Base-by-base conservation (phyloP, 2,113 vertebrate species). In the Rhagologus leucostigma region DNA sequence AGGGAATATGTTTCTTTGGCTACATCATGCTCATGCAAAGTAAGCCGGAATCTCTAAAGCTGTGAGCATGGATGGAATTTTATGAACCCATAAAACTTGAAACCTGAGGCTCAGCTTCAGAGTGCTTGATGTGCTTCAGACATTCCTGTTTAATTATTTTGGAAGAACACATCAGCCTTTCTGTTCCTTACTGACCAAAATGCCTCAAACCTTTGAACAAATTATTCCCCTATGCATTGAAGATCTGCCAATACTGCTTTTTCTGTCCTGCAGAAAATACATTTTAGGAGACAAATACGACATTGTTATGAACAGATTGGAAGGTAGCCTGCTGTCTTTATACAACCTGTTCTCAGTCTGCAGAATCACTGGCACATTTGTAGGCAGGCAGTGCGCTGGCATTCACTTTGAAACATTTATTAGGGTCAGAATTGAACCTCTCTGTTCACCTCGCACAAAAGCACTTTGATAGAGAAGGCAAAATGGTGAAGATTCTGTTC, bases 131-230 rank as follows among this genome's bases (percentile, higher is more conserved):
- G 11, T 64, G 29, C 55, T 84, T 84, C 69, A 84, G 50, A 78
- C 19, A 69, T 91, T 91, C 78, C 50, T 70, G n/a, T 56, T 62
- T 94, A 89, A 87, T 59, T 73, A 67, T 65, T 95, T 91, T 93
- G 64, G 60, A 91, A 89, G 47, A 87, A 46, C 37, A 53, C n/a
- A n/a, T 81, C 21, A 69, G 52, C 5, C 7, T 78, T 84, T 91
- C 60, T 87, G 10, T 82, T 95, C 32, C 32, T 87, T 93, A 94
- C 56, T 11, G 42, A 87, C 33, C 22, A 91, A 73, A 81, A 60
- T 81, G 57, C 55, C 52, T 73, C 37, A 60, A 90, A 70, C 30
- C 26, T 89, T 87, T 78, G 46, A 74, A 77, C 26, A 75, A 65
- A 87, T 17, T 84, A 69, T 84, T 94, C 64, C 19, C 65, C 64